These are phyloP conservation scores for Apocrypta bakeri DNA, from an alignment of 1,140 invertebrate genomes.

Conservation along the genomic window DNA sequence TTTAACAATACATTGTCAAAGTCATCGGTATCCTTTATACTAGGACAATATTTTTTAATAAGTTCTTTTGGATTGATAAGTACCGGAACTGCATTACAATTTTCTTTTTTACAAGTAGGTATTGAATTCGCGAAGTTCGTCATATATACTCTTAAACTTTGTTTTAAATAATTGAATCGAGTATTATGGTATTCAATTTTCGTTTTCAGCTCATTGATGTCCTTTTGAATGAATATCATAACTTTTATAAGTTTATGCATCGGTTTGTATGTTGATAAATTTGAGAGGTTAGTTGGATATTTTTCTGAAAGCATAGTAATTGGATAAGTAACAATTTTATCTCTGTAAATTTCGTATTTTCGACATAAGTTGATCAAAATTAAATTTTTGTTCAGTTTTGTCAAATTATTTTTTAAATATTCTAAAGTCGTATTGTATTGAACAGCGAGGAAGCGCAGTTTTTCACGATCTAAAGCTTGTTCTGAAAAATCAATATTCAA, in stretches of 20 bases:
- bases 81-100: background rate
- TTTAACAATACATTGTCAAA: background rate
- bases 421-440: conserved; percentile 58
- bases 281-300: conserved; percentile 35
- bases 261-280: background rate
- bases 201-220: conserved; percentile 42
- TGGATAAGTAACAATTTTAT: conserved; percentile 57
- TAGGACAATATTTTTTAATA: conserved; percentile 10
- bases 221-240: background rate
- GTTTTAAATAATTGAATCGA: conserved; percentile 34
- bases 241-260: conserved; percentile 15
- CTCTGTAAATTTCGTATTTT: conserved; percentile 64
- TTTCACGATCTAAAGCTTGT: conserved; percentile 54
- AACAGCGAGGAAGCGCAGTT: conserved; percentile 54
- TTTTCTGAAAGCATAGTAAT: conserved; percentile 35
- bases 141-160: conserved; percentile 41
- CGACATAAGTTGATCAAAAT: conserved; percentile 59
- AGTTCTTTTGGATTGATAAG: background rate
- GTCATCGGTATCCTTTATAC: background rate
- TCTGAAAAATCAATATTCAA: conserved; percentile 55
- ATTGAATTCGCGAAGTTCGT: conserved; percentile 16
- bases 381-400: conserved; percentile 54
- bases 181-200: conserved; percentile 26
- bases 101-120: background rate
- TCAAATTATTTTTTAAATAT: conserved; percentile 51